A percentile compares a stretch with the other conserved stretches of the same genome.
These are phyloP conservation scores for Anguilla marmorata DNA, from an alignment of 2,797 vertebrate species.

Conservation along the genomic window DNA sequence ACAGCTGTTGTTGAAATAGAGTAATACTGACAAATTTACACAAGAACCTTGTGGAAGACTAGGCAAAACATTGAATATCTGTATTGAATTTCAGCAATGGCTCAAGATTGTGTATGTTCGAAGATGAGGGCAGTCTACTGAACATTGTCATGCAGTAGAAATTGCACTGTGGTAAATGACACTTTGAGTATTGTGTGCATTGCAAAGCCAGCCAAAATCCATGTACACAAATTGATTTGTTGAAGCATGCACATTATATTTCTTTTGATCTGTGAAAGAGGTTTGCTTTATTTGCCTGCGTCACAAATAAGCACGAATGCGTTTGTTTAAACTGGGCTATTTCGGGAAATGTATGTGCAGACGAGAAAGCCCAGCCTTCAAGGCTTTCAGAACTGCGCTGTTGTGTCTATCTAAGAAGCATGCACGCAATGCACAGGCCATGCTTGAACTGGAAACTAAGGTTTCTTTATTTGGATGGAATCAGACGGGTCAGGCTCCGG, in stretches of 20 bases:
- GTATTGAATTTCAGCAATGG: neutral
- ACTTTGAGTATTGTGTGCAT: neutral
- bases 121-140: neutral
- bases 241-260: neutral
- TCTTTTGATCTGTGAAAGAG: neutral
- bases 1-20: neutral
- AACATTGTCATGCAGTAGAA: neutral
- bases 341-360: neutral
- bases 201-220: neutral
- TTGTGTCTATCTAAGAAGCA: neutral
- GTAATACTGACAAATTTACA: neutral
- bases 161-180: neutral
- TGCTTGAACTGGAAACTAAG: neutral
- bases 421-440: neutral
- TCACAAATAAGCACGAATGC: neutral
- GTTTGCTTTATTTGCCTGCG: neutral
- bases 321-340: neutral
- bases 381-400: neutral
- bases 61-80: neutral
- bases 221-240: neutral
- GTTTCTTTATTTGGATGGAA: neutral
- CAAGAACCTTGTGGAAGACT: neutral
- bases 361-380: too few relatives aligned
- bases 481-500: neutral
- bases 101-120: neutral